Evolutionary conservation across 2,888 invertebrate species (phyloP).

Genomic region (Macaria notata): DNA sequence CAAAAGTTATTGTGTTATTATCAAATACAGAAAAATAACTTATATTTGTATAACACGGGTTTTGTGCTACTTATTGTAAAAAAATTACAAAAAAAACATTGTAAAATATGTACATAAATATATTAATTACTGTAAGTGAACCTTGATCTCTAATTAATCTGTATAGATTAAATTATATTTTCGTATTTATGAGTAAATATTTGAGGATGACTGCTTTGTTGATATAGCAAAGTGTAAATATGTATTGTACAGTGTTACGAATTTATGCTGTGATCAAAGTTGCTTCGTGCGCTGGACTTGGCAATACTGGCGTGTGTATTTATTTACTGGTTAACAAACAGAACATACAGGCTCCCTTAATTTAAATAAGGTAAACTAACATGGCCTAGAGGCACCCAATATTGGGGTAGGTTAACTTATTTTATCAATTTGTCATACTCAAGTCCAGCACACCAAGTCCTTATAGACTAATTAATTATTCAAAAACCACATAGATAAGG

Average conservation of each 20-base stretch:
- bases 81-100: constrained; percentile 23
- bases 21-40: background rate
- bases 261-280: constrained; percentile 54
- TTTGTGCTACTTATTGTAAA: constrained; percentile 54
- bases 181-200: constrained; percentile 57
- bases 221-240: constrained; percentile 56
- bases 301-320: no score
- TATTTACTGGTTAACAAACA: no score
- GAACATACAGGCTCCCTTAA: no score
- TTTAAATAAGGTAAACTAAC: no score
- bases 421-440: background rate
- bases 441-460: constrained; percentile 23
- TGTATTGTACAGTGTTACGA: constrained; percentile 74
- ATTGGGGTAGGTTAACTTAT: no score
- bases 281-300: constrained; percentile 40
- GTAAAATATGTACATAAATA: constrained; percentile 35
- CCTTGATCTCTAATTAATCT: constrained; percentile 70
- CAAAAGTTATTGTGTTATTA: constrained; percentile 16
- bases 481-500: constrained; percentile 15
- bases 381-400: no score
- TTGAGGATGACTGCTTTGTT: constrained; percentile 58
- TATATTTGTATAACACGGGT: constrained; percentile 49
- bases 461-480: constrained; percentile 15
- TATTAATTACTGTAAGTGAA: constrained; percentile 47
- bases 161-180: constrained; percentile 75